phyloP scores from a whole-genome alignment of 2,797 vertebrate genomes.

The Esox masquinongy region DNA sequence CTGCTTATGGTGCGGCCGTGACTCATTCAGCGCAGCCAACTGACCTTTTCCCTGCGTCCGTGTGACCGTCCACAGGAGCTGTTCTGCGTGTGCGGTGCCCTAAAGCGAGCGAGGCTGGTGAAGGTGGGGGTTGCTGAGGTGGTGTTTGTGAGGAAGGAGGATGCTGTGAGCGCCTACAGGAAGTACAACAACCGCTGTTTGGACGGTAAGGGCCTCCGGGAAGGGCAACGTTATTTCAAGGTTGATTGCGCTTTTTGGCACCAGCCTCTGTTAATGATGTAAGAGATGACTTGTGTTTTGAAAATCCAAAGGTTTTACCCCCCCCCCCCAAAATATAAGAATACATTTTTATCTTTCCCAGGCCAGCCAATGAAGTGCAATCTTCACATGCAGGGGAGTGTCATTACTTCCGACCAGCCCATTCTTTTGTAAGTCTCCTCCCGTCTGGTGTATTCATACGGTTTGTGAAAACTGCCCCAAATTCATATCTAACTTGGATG shows the following conservation, averaged over 20 bases:
- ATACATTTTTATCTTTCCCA: constrained; percentile 52
- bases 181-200: constrained; percentile 98
- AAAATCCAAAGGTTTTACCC: background rate
- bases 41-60: constrained; percentile 23
- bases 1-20: background rate
- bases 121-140: constrained; percentile 95
- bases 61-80: constrained; percentile 79
- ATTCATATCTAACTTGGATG: background rate
- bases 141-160: constrained; percentile 97
- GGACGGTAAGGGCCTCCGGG: constrained; percentile 80
- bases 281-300: background rate
- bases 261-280: constrained; percentile 15
- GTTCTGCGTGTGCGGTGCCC: constrained; percentile 95
- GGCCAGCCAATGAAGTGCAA: constrained; percentile 99
- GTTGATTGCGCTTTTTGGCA: background rate
- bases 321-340: background rate
- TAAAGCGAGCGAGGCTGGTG: constrained; percentile 92
- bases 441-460: constrained; percentile 10
- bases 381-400: constrained; percentile 94
- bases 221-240: constrained; percentile 21
- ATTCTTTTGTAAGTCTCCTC: constrained; percentile 90
- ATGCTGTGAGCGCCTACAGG: constrained; percentile 94
- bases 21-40: background rate
- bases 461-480: background rate
- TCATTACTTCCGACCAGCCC: constrained; percentile 98